A percentile compares a stretch with the other conserved stretches of the same genome.
Evolutionary conservation across 2,113 vertebrate genomes (phyloP).

Genomic region (Ptyas mucosa): DNA sequence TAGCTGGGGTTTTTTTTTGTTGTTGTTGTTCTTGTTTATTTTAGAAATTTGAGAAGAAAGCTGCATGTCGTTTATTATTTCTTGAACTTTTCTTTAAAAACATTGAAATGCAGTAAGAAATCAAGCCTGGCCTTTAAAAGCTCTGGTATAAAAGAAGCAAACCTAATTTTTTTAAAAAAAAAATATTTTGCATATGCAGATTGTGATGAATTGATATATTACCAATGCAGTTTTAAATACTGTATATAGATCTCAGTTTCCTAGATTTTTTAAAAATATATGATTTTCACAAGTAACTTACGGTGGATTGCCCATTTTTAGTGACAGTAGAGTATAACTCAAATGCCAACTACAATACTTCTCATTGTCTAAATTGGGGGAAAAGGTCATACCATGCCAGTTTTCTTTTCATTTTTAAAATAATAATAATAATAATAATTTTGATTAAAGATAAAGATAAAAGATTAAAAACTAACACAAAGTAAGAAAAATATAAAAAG

Average conservation of each 20-base stretch:
- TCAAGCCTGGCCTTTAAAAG: conserved; percentile 10
- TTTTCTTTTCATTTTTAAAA: neutral
- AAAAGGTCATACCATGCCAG: neutral
- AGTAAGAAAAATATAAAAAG: neutral
- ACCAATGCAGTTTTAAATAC: neutral
- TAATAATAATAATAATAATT: neutral
- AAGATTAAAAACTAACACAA: neutral
- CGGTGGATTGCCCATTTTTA: neutral
- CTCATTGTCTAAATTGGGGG: neutral
- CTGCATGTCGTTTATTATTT: neutral
- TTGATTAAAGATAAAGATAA: neutral
- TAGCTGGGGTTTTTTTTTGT: conserved; percentile 2
- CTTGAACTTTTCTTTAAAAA: conserved; percentile 35
- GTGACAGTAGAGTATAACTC: neutral
- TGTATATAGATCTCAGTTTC: neutral
- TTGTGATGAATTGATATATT: conserved; percentile 17
- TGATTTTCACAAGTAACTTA: neutral
- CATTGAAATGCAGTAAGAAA: conserved; percentile 13
- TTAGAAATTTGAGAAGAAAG: neutral
- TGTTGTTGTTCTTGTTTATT: conserved; percentile 11
- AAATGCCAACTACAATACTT: neutral
- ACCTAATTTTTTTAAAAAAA: conserved; percentile 38
- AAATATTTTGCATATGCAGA: conserved; percentile 35
- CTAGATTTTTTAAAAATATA: neutral
- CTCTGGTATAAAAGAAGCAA: conserved; percentile 30